phyloP scores from a whole-genome alignment of 2,888 invertebrate species.

The Drosophila hamatofila region DNA sequence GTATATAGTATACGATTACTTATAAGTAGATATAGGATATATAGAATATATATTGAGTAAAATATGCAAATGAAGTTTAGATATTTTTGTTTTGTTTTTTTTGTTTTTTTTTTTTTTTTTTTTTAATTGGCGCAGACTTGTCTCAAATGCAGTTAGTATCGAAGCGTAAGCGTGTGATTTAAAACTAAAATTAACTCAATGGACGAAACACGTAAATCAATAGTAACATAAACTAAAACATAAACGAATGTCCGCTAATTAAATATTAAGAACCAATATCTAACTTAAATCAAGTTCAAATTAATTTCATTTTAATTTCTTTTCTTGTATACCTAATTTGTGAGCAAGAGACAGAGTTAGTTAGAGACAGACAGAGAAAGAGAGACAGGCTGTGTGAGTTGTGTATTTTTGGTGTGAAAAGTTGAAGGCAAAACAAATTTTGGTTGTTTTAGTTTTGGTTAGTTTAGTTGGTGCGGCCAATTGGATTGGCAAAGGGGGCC shows the following conservation, averaged over 20 bases:
- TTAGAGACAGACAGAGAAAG: conserved; percentile 64
- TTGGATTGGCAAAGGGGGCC: conserved; percentile 17
- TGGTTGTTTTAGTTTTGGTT: conserved; percentile 30
- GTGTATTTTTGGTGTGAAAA: conserved; percentile 34
- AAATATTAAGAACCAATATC: conserved; percentile 16
- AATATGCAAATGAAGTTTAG: conserved; percentile 54
- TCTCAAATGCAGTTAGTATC: conserved; percentile 74
- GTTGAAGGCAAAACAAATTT: conserved; percentile 28
- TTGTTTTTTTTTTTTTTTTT: background rate
- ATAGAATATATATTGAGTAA: conserved; percentile 36
- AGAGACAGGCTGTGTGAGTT: conserved; percentile 69
- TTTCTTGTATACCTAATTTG: conserved; percentile 53
- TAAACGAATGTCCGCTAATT: conserved; percentile 33
- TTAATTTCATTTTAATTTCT: conserved; percentile 10
- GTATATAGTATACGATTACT: conserved; percentile 46
- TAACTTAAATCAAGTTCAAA: conserved; percentile 30
- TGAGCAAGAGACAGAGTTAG: conserved; percentile 53
- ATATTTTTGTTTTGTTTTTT: background rate
- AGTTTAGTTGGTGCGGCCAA: conserved; percentile 29
- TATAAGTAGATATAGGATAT: conserved; percentile 36
- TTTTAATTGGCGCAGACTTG: conserved; percentile 52
- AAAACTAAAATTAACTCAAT: conserved; percentile 7
- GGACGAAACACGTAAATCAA: conserved; percentile 5
- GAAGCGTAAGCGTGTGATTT: conserved; percentile 76
- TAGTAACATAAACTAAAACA: background rate